Base-by-base conservation (phyloP, 2,797 vertebrate species). In the Rhadinocentrus ornatus region DNA sequence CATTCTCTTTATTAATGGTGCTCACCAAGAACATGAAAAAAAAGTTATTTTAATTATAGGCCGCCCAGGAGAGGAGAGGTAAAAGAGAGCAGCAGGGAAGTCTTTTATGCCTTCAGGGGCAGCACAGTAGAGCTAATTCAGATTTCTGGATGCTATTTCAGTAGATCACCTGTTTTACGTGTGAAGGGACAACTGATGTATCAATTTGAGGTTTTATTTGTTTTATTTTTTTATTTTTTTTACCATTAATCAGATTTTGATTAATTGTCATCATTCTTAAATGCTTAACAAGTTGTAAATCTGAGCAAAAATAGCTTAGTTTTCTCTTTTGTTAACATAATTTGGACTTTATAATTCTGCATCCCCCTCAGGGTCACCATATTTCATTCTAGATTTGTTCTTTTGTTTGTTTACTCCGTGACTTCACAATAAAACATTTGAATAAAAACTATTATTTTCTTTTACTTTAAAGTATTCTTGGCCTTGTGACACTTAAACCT, bases 1-100 rank as follows among this genome's bases (percentile, higher is more conserved):
- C 52, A 39, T 86, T 85, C 62, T 77, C 67, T 79, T 65, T 86
- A 91, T 90, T 88, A 89, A 90, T 86, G 73, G 73, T 32, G 64
- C 77, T 88, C 80, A 64, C 34, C 0, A 35, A 80, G 59, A 63
- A n/a, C 68, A 81, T 75, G 31, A 82, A 80, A 82, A 77, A 76
- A 84, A 78, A 71, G 3, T 3, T 46, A 76, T 91, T 89, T 88
- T 88, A 89, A 91, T 90, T 84, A 89, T 75, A 75, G 71, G 71
- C 57, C 52, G 58, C 61, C 69, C 60, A 70, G 66, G 69, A 63
- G 71, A 73, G 52, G 16, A 53, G 54, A 69, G 16, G 57, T 56
- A 62, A 69, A 84, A 70, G 66, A 68, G 53, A 52, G 63, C 20
- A 37, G 74, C 55, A 62, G 80, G 73, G 73, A 82, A 75, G 62